Evolutionary conservation across 2,797 vertebrate genomes (phyloP).

Genomic region (Onychomys torridus): DNA sequence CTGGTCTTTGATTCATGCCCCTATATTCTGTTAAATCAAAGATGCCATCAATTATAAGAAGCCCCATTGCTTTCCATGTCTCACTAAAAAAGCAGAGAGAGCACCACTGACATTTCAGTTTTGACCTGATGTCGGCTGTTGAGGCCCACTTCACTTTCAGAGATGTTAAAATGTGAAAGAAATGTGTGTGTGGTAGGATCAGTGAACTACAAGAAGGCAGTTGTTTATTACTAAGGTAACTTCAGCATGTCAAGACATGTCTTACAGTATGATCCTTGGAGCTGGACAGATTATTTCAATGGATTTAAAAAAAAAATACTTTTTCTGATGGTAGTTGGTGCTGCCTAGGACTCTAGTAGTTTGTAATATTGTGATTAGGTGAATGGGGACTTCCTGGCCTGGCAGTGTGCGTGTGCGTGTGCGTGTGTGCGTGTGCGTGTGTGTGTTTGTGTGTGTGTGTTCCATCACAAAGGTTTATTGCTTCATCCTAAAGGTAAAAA

Average conservation of each 20-base stretch:
- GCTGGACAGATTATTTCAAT: background rate
- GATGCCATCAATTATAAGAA: background rate
- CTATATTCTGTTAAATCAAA: background rate
- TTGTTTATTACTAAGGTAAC: constrained; percentile 17
- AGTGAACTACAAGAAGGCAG: background rate
- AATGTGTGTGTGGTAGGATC: background rate
- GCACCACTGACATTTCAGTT: background rate
- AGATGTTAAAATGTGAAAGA: constrained; percentile 2
- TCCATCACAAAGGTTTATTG: background rate
- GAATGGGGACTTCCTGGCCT: background rate
- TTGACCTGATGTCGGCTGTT: background rate
- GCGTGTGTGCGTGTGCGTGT: background rate
- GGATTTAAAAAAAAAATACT: no score
- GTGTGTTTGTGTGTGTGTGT: background rate
- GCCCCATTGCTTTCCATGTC: background rate
- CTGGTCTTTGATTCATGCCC: background rate
- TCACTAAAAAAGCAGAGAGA: background rate
- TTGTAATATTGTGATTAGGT: background rate
- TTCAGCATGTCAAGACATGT: background rate
- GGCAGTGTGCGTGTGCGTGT: background rate
- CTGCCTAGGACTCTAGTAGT: background rate
- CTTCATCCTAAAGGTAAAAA: background rate
- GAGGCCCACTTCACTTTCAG: constrained; percentile 15
- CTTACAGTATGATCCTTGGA: background rate
- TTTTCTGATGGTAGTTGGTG: background rate